Base-by-base conservation (phyloP, 2,888 invertebrate genomes). In the Ennomos quercinarius region DNA sequence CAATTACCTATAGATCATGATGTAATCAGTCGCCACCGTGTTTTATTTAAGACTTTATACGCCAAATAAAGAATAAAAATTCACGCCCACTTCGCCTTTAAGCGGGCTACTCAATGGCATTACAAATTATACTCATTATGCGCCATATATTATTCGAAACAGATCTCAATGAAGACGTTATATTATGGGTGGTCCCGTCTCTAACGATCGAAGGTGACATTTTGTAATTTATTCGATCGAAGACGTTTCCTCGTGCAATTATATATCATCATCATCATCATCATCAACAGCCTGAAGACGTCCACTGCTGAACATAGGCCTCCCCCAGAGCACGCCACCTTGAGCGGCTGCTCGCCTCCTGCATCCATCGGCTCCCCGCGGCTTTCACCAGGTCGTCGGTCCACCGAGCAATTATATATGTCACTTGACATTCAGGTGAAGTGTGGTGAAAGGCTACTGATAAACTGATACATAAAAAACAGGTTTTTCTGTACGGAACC, bases 141-240 rank as follows among this genome's bases (percentile, higher is more conserved):
- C 9, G 42, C 46, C 36, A 66, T 68, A 68, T 59, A 62, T 65
- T 64, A 68, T 68, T 66, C 60, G 17, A 58, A 62, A 43, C 57
- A 65, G 52, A 63, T 64, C 40, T 59, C 64, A 68, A 68, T 68
- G 57, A 61, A 68, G 68, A 62, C 67, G 58, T 68, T 59, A 64
- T 42, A 50, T 39, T 47, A 51, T 53, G 54, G 59, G 64, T 64
- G 63, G 64, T 60, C 68, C 13, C 13, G 27, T 6, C 27, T 0
- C 2, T 27, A 42, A 43, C 35, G 9, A 11, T 27, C 27, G 35
- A 12, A 3, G 10, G 27, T 11, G 27, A 17, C n/a, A 48, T 27
- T 43, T 36, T 39, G 38, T 47, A 38, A 27, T 53, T 34, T 43
- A 36, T 44, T 40, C 34, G 35, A 47, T 42, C 48, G 47, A 42